These are phyloP conservation scores for Cheilosia pagana DNA, from an alignment of 2,888 invertebrate genomes.

Conservation along the genomic window DNA sequence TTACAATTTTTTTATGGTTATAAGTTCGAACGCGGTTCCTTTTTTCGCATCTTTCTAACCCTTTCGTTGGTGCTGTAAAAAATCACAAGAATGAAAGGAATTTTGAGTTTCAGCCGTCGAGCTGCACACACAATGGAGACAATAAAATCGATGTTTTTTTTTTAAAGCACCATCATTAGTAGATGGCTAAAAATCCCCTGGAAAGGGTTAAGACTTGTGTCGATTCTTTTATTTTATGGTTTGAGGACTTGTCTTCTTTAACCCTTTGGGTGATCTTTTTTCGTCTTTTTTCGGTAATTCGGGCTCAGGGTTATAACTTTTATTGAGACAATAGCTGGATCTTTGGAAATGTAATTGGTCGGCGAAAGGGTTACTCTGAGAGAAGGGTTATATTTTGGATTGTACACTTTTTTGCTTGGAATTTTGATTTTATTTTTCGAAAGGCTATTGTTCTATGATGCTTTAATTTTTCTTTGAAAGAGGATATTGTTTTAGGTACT, in stretches of 20 bases:
- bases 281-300: conserved; percentile 1
- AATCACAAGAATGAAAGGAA: background rate
- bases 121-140: background rate
- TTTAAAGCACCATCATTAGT: conserved; percentile 36
- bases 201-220: conserved; percentile 39
- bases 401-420: no score
- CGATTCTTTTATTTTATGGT: conserved; percentile 7
- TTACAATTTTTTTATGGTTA: conserved; percentile 46
- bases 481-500: no score
- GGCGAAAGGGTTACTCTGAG: background rate
- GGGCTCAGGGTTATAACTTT: conserved; percentile 4
- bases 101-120: conserved; percentile 21
- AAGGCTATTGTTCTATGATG: no score
- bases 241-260: conserved; percentile 36
- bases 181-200: conserved; percentile 32
- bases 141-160: conserved; percentile 23
- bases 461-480: no score
- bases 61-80: conserved; percentile 35
- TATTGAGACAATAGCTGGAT: background rate
- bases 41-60: conserved; percentile 38
- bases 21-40: background rate
- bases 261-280: conserved; percentile 35
- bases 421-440: no score
- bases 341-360: background rate
- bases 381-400: background rate